phyloP scores from a whole-genome alignment of 2,797 vertebrate species.

The Urophycis tenuis region DNA sequence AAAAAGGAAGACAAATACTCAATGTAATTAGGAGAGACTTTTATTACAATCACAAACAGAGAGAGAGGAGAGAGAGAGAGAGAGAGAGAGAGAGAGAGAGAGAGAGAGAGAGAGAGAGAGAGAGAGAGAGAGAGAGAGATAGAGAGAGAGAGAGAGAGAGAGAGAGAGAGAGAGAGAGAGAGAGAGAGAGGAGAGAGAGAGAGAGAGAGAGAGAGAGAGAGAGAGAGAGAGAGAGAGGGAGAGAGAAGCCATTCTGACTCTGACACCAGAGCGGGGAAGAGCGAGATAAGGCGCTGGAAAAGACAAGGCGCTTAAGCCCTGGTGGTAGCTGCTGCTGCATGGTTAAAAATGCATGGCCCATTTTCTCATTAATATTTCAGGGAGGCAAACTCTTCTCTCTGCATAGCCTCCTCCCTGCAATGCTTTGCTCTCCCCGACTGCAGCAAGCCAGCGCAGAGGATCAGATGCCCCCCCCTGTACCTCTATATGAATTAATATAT shows the following conservation, averaged over 20 bases:
- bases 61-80: slow-evolving; percentile 14
- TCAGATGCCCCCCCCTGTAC: background rate
- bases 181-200: slow-evolving; percentile 11
- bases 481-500: background rate
- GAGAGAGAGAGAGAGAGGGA: slow-evolving; percentile 10
- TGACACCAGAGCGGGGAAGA: background rate
- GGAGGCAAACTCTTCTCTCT: slow-evolving; percentile 46
- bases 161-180: slow-evolving; percentile 19
- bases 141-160: slow-evolving; percentile 9
- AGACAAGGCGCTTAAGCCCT: background rate
- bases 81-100: slow-evolving; percentile 17
- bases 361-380: slow-evolving; percentile 68
- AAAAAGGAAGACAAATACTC: background rate
- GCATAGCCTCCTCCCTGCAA: slow-evolving; percentile 16
- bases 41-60: background rate
- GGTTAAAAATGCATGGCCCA: slow-evolving; percentile 60
- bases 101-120: slow-evolving; percentile 9
- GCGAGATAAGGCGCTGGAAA: background rate
- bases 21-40: background rate
- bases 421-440: slow-evolving; percentile 25
- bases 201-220: slow-evolving; percentile 17
- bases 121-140: slow-evolving; percentile 18
- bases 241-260: slow-evolving; percentile 1
- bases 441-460: slow-evolving; percentile 3
- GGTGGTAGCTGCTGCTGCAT: slow-evolving; percentile 37